phyloP scores from a whole-genome alignment of 2,113 vertebrate species.

The Neolamprologus ventralis region DNA sequence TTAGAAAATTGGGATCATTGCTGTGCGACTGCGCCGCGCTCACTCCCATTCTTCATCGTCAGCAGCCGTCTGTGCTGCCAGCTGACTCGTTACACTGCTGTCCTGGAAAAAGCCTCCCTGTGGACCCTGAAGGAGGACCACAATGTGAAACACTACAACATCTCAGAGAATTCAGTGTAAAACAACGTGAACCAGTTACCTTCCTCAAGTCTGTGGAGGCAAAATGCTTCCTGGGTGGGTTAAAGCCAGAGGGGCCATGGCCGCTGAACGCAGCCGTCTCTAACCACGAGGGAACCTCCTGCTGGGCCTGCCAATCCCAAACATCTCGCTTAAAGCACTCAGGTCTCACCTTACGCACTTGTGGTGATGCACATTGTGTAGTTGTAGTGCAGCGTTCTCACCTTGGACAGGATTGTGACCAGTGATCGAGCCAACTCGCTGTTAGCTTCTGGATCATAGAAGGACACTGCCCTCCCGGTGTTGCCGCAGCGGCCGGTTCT shows the following conservation, averaged over 20 bases:
- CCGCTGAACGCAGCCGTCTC: slow-evolving; percentile 77
- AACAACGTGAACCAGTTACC: slow-evolving; percentile 48
- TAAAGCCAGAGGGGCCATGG: slow-evolving; percentile 30
- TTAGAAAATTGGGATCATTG: neutral
- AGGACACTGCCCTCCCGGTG: slow-evolving; percentile 81
- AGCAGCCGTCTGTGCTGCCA: neutral
- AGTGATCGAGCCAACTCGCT: slow-evolving; percentile 73
- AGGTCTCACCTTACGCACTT: neutral
- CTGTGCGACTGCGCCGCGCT: neutral
- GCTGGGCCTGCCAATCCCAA: slow-evolving; percentile 77
- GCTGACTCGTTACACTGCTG: neutral
- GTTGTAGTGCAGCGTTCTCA: slow-evolving; percentile 13
- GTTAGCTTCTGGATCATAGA: slow-evolving; percentile 78
- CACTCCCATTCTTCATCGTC: slow-evolving; percentile 65
- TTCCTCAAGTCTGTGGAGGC: slow-evolving; percentile 71
- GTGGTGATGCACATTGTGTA: neutral
- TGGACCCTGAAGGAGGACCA: neutral
- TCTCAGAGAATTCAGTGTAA: too few relatives aligned
- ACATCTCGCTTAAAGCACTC: neutral
- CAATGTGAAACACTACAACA: neutral
- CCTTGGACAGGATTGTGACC: slow-evolving; percentile 83
- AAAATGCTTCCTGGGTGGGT: slow-evolving; percentile 48
- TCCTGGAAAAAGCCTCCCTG: slow-evolving; percentile 12
- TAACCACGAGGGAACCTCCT: slow-evolving; percentile 87
- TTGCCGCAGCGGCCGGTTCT: slow-evolving; percentile 95